phyloP scores from a whole-genome alignment of 2,113 vertebrate genomes.

The Accipiter cooperii region DNA sequence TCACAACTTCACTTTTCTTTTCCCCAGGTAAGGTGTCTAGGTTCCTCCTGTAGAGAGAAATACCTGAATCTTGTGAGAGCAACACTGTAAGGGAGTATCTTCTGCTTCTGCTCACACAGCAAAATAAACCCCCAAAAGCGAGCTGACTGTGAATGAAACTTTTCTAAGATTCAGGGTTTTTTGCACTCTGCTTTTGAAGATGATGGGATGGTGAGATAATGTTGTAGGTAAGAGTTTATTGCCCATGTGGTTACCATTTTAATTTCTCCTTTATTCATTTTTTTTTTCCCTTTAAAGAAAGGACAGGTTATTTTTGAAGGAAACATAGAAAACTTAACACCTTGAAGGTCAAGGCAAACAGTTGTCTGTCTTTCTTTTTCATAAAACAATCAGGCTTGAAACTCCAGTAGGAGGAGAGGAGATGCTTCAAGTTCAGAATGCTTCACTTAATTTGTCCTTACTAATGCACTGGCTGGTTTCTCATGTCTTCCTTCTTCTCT shows the following conservation, averaged over 20 bases:
- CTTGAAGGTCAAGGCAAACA: not conserved
- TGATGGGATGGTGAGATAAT: not conserved
- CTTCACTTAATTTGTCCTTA: slow-evolving; percentile 60
- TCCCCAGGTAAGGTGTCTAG: not conserved
- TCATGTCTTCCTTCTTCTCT: slow-evolving; percentile 64
- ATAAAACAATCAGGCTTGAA: slow-evolving; percentile 30
- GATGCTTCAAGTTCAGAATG: slow-evolving; percentile 40
- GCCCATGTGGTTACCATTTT: not conserved
- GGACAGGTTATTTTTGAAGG: not conserved
- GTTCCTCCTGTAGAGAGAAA: not conserved
- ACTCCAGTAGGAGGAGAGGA: slow-evolving; percentile 18
- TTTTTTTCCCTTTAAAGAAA: not conserved
- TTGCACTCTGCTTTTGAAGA: not conserved
- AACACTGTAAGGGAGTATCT: not conserved
- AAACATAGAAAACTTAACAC: not conserved
- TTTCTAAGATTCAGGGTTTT: not conserved
- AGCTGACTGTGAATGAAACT: not conserved
- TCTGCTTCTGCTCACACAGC: not conserved
- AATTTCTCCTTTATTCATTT: not conserved
- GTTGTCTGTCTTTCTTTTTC: not conserved
- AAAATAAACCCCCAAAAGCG: not conserved
- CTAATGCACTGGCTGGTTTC: slow-evolving; percentile 58
- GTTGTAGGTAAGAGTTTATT: not conserved
- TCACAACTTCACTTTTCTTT: not conserved
- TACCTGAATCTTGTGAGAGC: not conserved